phyloP scores from a whole-genome alignment of 1,140 invertebrate species.

The Cotesia typhae region DNA sequence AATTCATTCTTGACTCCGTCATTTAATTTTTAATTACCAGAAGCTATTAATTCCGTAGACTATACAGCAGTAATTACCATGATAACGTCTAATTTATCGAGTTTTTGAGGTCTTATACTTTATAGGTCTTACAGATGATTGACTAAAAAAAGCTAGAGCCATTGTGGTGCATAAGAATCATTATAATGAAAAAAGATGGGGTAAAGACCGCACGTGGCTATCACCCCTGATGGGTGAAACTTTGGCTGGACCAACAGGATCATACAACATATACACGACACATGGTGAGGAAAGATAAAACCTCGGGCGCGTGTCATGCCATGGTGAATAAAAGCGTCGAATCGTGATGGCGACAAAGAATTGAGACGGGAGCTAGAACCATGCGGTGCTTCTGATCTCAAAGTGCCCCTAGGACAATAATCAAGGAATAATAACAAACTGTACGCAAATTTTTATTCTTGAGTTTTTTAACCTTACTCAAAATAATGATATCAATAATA shows the following conservation, averaged over 20 bases:
- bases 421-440: conserved; percentile 19
- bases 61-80: no score
- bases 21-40: no score
- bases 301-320: conserved; percentile 40
- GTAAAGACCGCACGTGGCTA: conserved; percentile 26
- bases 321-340: conserved; percentile 41
- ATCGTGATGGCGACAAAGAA: conserved; percentile 43
- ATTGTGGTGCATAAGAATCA: not conserved
- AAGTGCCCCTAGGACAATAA: conserved; percentile 2
- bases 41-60: no score
- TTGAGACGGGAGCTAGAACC: conserved; percentile 22
- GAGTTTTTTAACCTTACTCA: no score
- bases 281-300: conserved; percentile 44
- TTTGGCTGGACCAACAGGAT: conserved; percentile 26
- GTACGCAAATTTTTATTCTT: not conserved
- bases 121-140: no score
- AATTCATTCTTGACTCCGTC: no score
- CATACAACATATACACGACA: conserved; percentile 30
- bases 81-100: no score
- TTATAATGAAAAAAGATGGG: conserved; percentile 15
- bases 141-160: not conserved
- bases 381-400: conserved; percentile 13
- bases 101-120: no score
- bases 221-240: conserved; percentile 24
- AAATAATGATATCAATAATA: no score